Percentiles rank a stretch among this genome's conserved stretches.
Evolutionary conservation across 2,888 invertebrate genomes (phyloP).

Genomic region (Exocentrus adspersus): DNA sequence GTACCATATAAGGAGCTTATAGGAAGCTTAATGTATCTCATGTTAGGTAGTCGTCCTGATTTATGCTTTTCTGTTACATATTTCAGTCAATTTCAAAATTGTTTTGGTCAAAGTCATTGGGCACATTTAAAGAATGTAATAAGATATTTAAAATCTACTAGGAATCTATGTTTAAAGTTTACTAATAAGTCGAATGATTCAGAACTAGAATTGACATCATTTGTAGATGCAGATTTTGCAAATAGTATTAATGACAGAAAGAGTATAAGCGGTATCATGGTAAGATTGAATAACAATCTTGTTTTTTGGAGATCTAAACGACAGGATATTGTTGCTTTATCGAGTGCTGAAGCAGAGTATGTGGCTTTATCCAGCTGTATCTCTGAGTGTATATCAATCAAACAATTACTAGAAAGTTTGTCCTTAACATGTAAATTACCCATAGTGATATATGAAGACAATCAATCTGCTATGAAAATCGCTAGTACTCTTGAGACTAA

Average conservation of each 20-base stretch:
- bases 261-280: neutral
- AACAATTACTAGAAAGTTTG: neutral
- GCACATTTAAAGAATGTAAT: conserved; percentile 30
- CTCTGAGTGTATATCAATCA: neutral
- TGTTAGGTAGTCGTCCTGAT: conserved; percentile 38
- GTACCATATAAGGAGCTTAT: conserved; percentile 31
- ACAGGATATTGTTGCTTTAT: neutral
- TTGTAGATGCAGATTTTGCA: conserved; percentile 43
- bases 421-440: neutral
- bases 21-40: conserved; percentile 16
- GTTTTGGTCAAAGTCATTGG: conserved; percentile 32
- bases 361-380: neutral
- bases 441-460: neutral
- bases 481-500: neutral
- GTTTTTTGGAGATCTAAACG: neutral
- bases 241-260: conserved; percentile 29
- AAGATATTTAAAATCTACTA: conserved; percentile 34
- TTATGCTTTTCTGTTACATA: conserved; percentile 32
- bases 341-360: neutral
- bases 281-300: neutral
- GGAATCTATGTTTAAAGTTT: conserved; percentile 34
- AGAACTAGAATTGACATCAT: conserved; percentile 19
- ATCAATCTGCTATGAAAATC: neutral
- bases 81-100: conserved; percentile 22
- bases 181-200: conserved; percentile 23